Evolutionary conservation across 2,797 vertebrate species (phyloP).

Genomic region (Poecile montanus): DNA sequence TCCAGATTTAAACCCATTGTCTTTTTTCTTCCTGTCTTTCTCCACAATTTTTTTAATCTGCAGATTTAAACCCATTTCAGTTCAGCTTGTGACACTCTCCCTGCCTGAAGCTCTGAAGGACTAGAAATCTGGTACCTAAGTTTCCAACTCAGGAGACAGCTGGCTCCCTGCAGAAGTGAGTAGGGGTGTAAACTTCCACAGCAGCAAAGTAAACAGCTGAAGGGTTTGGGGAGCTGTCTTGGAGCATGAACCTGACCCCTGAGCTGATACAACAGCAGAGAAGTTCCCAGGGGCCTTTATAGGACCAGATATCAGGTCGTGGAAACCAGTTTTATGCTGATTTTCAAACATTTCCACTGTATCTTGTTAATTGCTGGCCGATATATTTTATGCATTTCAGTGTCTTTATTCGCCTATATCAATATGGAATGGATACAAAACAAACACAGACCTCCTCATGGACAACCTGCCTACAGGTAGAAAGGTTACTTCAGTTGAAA

Average conservation of each 20-base stretch:
- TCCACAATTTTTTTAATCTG: background rate
- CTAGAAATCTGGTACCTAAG: background rate
- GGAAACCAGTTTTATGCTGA: background rate
- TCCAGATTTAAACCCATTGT: background rate
- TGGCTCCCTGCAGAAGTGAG: background rate
- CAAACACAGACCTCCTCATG: background rate
- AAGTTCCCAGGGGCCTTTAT: background rate
- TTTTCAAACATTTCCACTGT: background rate
- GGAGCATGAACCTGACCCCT: background rate
- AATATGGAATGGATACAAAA: background rate
- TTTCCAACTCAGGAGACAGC: background rate
- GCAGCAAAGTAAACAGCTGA: background rate
- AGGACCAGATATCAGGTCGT: background rate
- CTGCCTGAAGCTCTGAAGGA: background rate
- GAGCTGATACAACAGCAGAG: background rate
- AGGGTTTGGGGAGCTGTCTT: background rate
- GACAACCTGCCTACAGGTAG: background rate
- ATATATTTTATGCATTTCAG: background rate
- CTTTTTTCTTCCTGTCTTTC: background rate
- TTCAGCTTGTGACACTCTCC: background rate
- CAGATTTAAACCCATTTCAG: fast-evolving
- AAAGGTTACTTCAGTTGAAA: background rate
- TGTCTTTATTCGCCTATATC: background rate
- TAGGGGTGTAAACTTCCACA: background rate
- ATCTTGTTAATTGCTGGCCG: background rate